Conservation (phyloP, 1,140 invertebrate genomes). For the Cyclina sinensis region DNA sequence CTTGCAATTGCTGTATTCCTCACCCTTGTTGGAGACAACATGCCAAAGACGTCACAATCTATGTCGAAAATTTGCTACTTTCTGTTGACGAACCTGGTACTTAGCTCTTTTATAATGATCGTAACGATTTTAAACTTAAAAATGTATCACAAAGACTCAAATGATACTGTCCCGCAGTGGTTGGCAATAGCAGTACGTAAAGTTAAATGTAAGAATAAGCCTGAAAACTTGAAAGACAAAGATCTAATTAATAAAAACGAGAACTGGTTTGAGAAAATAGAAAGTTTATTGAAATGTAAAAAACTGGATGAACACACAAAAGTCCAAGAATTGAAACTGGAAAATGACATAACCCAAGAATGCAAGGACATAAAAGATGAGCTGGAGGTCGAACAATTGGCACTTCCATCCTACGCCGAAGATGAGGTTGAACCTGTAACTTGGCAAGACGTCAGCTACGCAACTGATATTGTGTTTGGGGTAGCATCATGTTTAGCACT, state of each 20-base stretch:
- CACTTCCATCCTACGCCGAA: neutral
- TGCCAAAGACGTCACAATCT: conserved; percentile 87
- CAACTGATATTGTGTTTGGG: conserved; percentile 21
- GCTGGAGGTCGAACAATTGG: neutral
- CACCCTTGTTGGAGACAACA: conserved; percentile 88
- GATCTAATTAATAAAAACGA: neutral
- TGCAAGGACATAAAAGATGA: neutral
- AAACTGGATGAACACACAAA: too few species aligned
- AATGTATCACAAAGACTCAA: conserved; percentile 27
- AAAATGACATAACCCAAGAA: too few species aligned
- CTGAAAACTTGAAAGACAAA: neutral
- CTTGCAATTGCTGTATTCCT: conserved; percentile 89
- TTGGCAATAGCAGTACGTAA: neutral
- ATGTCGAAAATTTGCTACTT: conserved; percentile 59
- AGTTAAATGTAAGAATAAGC: neutral
- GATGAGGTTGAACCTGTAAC: conserved; percentile 10
- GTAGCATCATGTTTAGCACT: neutral
- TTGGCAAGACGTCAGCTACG: conserved; percentile 46
- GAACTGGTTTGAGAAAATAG: neutral
- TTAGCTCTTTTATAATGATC: conserved; percentile 57
- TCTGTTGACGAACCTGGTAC: conserved; percentile 51
- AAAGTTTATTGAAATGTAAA: conserved; percentile 7
- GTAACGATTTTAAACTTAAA: conserved; percentile 42
- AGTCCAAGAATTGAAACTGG: too few species aligned
- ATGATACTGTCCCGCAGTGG: neutral